These are phyloP conservation scores for Prosopocoilus inquinatus DNA, from an alignment of 2,888 invertebrate genomes.

Conservation along the genomic window DNA sequence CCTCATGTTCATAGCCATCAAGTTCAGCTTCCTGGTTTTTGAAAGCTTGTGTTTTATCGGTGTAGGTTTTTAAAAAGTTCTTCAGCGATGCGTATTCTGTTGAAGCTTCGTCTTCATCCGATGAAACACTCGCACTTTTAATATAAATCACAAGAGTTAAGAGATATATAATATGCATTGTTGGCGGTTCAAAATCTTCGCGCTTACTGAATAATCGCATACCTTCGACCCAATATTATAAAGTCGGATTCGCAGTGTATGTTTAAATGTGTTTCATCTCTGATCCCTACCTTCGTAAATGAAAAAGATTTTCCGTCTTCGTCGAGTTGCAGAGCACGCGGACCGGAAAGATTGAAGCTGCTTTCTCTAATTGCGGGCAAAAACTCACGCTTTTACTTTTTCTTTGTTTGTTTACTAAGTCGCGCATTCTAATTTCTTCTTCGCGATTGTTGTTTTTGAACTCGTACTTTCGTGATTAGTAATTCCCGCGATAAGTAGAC, in stretches of 20 bases:
- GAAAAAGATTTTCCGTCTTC: background rate
- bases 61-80: constrained; percentile 61
- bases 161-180: constrained; percentile 2
- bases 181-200: constrained; percentile 8
- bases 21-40: background rate
- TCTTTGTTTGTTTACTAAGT: background rate
- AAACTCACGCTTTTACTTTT: constrained; percentile 6
- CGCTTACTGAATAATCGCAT: constrained; percentile 24
- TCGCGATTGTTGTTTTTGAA: background rate
- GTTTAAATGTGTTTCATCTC: constrained; percentile 40
- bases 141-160: background rate
- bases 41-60: constrained; percentile 40
- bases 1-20: background rate
- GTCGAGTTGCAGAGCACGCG: background rate
- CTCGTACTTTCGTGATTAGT: background rate
- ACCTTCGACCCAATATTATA: constrained; percentile 34
- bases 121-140: constrained; percentile 29
- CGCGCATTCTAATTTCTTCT: background rate
- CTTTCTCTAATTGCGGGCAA: background rate
- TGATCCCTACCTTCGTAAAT: constrained; percentile 19
- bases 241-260: constrained; percentile 39
- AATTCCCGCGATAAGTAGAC: background rate
- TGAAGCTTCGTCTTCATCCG: constrained; percentile 44
- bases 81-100: constrained; percentile 57
- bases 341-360: background rate